Evolutionary conservation across 2,888 invertebrate species (phyloP).

Genomic region (Cephus spinipes): DNA sequence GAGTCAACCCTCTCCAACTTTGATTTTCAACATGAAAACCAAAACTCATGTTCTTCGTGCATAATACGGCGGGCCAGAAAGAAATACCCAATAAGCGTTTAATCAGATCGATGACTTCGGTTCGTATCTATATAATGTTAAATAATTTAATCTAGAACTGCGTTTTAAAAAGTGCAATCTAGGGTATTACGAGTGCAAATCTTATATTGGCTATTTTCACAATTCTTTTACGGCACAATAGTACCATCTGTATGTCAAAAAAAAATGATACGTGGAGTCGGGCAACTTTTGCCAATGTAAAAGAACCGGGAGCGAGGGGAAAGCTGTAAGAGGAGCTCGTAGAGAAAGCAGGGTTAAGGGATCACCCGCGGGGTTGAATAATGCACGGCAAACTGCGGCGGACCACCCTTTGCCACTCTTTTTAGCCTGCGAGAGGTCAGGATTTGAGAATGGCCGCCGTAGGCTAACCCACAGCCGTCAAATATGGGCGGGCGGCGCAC

Average conservation of each 20-base stretch:
- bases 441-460: conserved; percentile 48
- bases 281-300: background rate
- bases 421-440: conserved; percentile 41
- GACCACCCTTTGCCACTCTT: conserved; percentile 61
- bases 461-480: conserved; percentile 57
- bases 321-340: conserved; percentile 27
- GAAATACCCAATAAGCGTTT: background rate
- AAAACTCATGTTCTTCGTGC: background rate
- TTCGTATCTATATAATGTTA: too few relatives aligned
- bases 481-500: conserved; percentile 53
- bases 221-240: background rate
- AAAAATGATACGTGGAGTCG: background rate
- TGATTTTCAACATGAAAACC: background rate
- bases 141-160: background rate
- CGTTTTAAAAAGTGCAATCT: background rate
- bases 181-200: background rate
- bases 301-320: background rate
- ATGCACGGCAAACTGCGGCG: conserved; percentile 59
- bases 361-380: conserved; percentile 62
- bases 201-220: background rate
- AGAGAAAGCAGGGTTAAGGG: conserved; percentile 41
- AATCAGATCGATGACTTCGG: background rate
- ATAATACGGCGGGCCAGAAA: background rate
- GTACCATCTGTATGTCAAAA: background rate
- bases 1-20: conserved; percentile 17